Evolutionary conservation across 2,888 invertebrate genomes (phyloP), one percentile per base, ranked within the genome.

Genomic region (Fissipunctia ypsillon): DNA sequence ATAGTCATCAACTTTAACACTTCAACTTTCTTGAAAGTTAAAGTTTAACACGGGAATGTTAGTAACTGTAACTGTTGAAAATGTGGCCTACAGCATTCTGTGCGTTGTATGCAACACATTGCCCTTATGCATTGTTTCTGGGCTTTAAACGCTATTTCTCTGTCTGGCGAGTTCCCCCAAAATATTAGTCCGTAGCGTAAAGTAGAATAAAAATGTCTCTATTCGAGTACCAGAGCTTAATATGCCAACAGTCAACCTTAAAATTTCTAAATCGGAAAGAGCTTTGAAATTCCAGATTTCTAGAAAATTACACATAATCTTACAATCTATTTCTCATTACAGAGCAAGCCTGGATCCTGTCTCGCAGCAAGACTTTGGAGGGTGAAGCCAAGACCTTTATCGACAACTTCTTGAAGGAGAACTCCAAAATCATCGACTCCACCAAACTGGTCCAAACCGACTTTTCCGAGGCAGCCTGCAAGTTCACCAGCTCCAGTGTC

Each of bases 271-370:
- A 28, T 38, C 7, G 0, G 1, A 25, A 70, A 41, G n/a, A 2
- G 12, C 2, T 73, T 41, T 35, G 4, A 6, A 28, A 6, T 50
- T 6, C 9, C 0, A 19, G 16, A 35, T 28, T 7, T n/a, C 6
- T 16, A 25, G 19, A 35, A 60, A 28, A 12, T n/a, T 10, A 35
- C 1, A 35, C 10, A 25, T 10, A 31, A 41, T 52, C 35, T 45
- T 22, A 71, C 4, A 22, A 25, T 82, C 75, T 65, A 12, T 14
- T 72, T 66, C 35, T 79, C 3, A 87, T 90, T 35, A 31, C 91
- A 96, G 96, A 93, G 38, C 90, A 89, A 66, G 87, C 90, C 25
- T 96, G 95, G 96, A 85, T 96, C 43, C 90, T 95, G 3, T 92
- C 95, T 43, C 91, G 95, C 61, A 88, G 86, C 65, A 93, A 93